Conservation (phyloP, 2,888 invertebrate genomes). For the Sesia bembeciformis region DNA sequence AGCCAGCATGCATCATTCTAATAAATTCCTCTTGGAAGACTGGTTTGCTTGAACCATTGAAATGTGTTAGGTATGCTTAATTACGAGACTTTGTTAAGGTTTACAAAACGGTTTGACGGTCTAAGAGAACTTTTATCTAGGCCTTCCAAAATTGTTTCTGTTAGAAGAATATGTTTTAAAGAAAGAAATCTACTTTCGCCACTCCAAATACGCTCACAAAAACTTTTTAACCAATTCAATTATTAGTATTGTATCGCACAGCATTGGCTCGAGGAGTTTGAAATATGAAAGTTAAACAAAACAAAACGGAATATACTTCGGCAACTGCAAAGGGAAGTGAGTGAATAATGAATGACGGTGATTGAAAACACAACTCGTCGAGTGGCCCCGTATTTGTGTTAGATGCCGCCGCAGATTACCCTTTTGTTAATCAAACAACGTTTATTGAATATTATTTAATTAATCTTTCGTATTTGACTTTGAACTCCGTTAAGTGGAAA, state of each 20-base stretch:
- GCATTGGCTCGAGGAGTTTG: conserved; percentile 40
- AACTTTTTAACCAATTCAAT: conserved; percentile 48
- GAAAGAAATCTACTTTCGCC: conserved; percentile 29
- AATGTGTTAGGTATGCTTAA: too few relatives aligned
- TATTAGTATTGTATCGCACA: conserved; percentile 51
- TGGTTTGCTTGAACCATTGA: too few relatives aligned
- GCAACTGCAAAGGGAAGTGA: conserved; percentile 66
- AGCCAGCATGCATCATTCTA: conserved; percentile 11
- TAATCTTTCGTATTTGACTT: conserved; percentile 67
- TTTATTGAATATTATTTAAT: conserved; percentile 70
- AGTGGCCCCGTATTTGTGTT: conserved; percentile 63
- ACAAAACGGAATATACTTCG: conserved; percentile 62
- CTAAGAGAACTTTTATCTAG: conserved; percentile 1
- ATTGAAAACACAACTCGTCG: conserved; percentile 65
- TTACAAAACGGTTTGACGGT: too few relatives aligned
- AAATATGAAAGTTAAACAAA: conserved; percentile 71
- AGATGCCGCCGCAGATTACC: conserved; percentile 71
- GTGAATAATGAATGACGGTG: conserved; percentile 70
- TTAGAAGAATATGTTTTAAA: conserved; percentile 2
- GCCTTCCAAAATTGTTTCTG: conserved; percentile 2
- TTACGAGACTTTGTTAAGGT: too few relatives aligned
- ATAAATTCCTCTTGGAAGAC: conserved; percentile 17
- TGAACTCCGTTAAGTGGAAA: conserved; percentile 21
- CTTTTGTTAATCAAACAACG: conserved; percentile 70
- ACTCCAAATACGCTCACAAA: conserved; percentile 30